Base-by-base conservation (phyloP, 1,140 invertebrate genomes). In the Heliothis subflexa region DNA sequence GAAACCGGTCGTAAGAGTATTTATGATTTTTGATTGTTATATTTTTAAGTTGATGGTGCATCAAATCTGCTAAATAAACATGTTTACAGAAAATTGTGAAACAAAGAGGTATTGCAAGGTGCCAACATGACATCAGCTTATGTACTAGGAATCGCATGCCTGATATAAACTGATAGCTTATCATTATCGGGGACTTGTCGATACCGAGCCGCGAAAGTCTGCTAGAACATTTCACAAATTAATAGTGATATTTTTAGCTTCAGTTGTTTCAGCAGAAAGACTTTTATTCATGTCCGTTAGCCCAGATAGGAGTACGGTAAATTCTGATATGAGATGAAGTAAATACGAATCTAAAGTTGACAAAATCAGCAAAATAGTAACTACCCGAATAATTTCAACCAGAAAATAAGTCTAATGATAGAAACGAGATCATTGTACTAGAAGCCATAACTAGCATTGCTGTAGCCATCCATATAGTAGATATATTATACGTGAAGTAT, bases 81-180 rank as follows among this genome's bases (percentile, higher is more conserved):
- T 25, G 47, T 49, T 74, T 59, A 74, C 50, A 74, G 52, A 61
- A 45, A 55, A 18, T 59, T 14, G 18, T 78, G 33, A 80, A 83
- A 82, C 81, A 83, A 82, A 82, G 82, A 77, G 77, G 78, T 70
- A 33, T 62, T 62, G 59, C 68, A 14, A 77, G 78, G 76, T 79
- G 61, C 64, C 54, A 62, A 25, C 49, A 61, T 85, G 82, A 85
- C 82, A 83, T 85, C 80, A 85, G 45, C 62, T 50, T 21, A n/a
- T 75, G 16, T 84, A 80, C 78, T 75, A 81, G 77, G 84, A 85
- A 83, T 85, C 33, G 72, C 54, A 72, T 73, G 66, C 81, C 77
- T 74, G 82, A 85, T 83, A 82, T 75, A 59, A 72, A 64, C 71
- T 49, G 82, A 83, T 84, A 84, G 33, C 66, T 72, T 82, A 84